Conservation (phyloP, 1,140 invertebrate species). For the Nephotettix cincticeps region DNA sequence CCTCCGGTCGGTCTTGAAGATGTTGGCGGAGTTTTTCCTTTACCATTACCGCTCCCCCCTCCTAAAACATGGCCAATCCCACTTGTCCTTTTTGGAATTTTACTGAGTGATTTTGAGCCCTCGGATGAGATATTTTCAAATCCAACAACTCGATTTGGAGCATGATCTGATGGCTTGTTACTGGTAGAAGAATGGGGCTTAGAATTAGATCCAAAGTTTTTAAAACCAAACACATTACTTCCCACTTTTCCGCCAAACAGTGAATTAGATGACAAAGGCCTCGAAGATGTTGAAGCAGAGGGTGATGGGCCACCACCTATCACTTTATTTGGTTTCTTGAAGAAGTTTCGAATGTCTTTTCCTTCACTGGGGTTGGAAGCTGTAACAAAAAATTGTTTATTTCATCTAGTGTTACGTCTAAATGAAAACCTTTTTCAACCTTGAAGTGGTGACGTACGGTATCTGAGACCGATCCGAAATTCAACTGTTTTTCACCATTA, state of each 20-base stretch:
- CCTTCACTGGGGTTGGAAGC: background rate
- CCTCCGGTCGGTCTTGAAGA: background rate
- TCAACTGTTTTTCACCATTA: too few species aligned
- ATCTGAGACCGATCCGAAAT: too few species aligned
- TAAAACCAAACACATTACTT: conserved; percentile 22
- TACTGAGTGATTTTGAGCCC: background rate
- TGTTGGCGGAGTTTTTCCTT: background rate
- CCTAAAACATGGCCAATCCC: conserved; percentile 1
- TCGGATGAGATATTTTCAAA: conserved; percentile 12
- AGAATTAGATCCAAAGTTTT: background rate
- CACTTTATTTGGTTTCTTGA: background rate
- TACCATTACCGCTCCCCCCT: conserved; percentile 19
- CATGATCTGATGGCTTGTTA: background rate
- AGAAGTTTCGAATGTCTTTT: conserved; percentile 21
- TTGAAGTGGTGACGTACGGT: too few species aligned
- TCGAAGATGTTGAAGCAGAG: too few species aligned
- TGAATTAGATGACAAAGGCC: too few species aligned
- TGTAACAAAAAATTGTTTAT: background rate
- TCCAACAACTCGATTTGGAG: conserved; percentile 13
- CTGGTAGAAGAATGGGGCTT: too few species aligned
- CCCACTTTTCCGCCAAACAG: background rate
- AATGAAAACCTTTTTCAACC: too few species aligned
- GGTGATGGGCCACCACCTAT: too few species aligned
- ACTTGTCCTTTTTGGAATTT: background rate
- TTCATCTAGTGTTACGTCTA: too few species aligned